Conservation (phyloP, 2,888 invertebrate species). For the Podabrus alpinus region DNA sequence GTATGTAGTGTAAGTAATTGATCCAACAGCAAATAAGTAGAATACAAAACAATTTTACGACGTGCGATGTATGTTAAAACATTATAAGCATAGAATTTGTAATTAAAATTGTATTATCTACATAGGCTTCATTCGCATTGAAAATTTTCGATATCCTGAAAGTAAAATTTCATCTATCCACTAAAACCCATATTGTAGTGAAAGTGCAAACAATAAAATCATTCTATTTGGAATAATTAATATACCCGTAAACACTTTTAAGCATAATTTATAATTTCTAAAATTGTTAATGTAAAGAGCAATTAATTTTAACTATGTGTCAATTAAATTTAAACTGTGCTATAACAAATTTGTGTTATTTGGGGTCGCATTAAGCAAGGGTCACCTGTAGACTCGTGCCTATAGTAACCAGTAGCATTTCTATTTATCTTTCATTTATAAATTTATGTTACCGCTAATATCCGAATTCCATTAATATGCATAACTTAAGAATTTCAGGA, state of each 20-base stretch:
- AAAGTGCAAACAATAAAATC: background rate
- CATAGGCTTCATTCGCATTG: background rate
- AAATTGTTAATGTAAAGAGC: background rate
- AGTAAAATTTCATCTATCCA: background rate
- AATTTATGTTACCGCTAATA: background rate
- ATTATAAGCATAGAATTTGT: background rate
- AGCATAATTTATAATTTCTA: background rate
- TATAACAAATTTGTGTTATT: background rate
- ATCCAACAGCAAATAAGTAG: background rate
- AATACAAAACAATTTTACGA: background rate
- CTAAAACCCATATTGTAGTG: background rate
- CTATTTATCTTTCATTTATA: background rate
- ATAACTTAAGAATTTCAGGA: background rate
- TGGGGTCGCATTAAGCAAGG: background rate
- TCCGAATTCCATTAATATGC: background rate
- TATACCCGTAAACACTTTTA: background rate
- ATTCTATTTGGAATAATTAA: background rate
- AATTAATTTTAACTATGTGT: background rate
- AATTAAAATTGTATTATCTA: background rate
- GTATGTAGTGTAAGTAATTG: background rate
- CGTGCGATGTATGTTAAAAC: background rate
- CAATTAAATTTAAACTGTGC: background rate
- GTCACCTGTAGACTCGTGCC: background rate
- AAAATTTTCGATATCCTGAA: background rate
- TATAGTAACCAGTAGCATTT: background rate